Evolutionary conservation across 1,140 invertebrate species (phyloP), one percentile per base, ranked within the genome.

Genomic region (Diuraphis noxia): DNA sequence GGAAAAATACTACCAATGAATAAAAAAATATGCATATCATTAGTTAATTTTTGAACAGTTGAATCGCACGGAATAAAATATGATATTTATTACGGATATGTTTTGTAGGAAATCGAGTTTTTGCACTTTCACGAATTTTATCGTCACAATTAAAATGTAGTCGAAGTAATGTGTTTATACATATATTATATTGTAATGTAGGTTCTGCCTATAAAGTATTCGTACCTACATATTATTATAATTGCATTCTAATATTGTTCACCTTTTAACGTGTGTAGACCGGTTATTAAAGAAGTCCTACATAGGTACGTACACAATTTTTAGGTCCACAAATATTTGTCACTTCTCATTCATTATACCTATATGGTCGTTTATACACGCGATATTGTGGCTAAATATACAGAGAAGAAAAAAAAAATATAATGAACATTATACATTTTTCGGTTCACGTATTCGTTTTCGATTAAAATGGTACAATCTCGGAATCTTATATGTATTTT

Each of bases 51-150:
- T 77, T 46, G 0, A 46, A 23, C 10, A 82, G 38, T 30, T 13
- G 23, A 40, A 82, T 40, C 3, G 9, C 19, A 0, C 19, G 8
- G 38, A 41, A 82, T 81, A 41, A 79, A 38, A 79, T 25, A 40
- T 46, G 2, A 49, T 84, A 40, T 85, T 85, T n/a, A 21, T 21
- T 9, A 34, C 36, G 9, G 17, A 34, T 41, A 10, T 17, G 38
- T 40, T 41, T 82, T 82, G 25, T 7, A 43, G 25, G n/a, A 8
- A 43, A 84, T 43, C 82, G 40, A 30, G 82, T 34, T 85, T n/a
- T 34, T 19, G n/a, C 82, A 46, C 82, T 85, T 85, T 85, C 82
- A 46, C 82, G 17, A n/a, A 46, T 85, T 46, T 46, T 46, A 85
- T 85, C 43, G 82, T 23, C 82, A 34, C 30, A 43, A 46, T 46